phyloP scores from a whole-genome alignment of 2,113 vertebrate genomes.

The Coptodon rendalli region DNA sequence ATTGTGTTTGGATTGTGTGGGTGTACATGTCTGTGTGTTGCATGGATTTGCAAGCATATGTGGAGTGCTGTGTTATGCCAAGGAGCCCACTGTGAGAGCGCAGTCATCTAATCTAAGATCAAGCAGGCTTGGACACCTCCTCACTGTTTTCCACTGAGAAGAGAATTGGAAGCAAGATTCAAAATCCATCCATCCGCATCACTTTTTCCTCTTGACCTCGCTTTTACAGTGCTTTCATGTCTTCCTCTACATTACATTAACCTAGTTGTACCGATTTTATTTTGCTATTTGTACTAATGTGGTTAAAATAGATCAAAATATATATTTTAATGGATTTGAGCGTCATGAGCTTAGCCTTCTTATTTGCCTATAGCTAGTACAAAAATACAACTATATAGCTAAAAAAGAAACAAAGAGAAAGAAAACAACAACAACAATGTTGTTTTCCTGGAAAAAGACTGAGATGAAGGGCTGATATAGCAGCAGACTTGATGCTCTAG shows the following conservation, averaged over 20 bases:
- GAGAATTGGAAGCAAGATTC: slow-evolving; percentile 12
- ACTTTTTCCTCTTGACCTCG: background rate
- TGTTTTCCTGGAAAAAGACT: background rate
- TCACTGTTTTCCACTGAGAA: slow-evolving; percentile 40
- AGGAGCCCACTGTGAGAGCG: slow-evolving; percentile 19
- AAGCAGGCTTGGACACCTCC: slow-evolving; percentile 48
- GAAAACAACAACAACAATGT: background rate
- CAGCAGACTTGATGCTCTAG: background rate
- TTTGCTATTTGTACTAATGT: background rate
- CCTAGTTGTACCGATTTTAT: background rate
- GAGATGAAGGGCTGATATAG: background rate
- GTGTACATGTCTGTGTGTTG: background rate
- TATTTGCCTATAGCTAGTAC: background rate
- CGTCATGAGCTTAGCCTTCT: background rate
- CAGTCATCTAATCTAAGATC: slow-evolving; percentile 52
- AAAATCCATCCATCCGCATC: slow-evolving; percentile 22
- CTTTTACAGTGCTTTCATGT: background rate
- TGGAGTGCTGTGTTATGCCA: background rate
- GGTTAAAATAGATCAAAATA: background rate
- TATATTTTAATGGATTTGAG: background rate
- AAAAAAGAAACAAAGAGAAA: background rate
- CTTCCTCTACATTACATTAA: background rate
- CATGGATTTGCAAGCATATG: slow-evolving; percentile 7
- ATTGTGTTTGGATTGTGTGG: background rate
- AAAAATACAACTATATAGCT: background rate